Percentiles rank a stretch among this genome's conserved stretches.
Conservation (phyloP, 1,140 invertebrate genomes). For the Amyelois transitella region DNA sequence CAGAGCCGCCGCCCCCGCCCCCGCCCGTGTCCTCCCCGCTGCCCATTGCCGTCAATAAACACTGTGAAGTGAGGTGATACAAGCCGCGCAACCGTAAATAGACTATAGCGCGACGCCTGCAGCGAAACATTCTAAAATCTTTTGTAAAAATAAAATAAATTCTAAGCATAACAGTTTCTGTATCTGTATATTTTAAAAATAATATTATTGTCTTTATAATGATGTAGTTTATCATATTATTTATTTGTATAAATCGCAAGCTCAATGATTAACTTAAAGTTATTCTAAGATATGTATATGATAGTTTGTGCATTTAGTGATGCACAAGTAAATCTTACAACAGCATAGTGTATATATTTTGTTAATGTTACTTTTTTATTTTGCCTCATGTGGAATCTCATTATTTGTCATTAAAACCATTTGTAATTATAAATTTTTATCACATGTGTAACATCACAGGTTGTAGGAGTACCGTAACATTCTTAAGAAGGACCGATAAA, state of each 20-base stretch:
- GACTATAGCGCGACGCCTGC: constrained; percentile 12
- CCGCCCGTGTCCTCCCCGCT: constrained; percentile 32
- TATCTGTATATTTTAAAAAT: constrained; percentile 38
- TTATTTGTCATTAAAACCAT: constrained; percentile 29
- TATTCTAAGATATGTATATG: constrained; percentile 50
- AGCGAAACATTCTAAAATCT: constrained; percentile 25
- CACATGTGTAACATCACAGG: constrained; percentile 23
- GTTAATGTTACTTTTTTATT: constrained; percentile 60
- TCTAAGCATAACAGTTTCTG: constrained; percentile 30
- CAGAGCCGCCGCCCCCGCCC: constrained; percentile 43
- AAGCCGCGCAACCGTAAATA: constrained; percentile 30
- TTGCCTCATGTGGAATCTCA: constrained; percentile 69
- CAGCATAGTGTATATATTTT: constrained; percentile 46
- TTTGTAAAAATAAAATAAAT: constrained; percentile 31
- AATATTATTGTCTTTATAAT: constrained; percentile 28
- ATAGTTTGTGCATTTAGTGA: constrained; percentile 44
- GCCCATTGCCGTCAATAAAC: constrained; percentile 81
- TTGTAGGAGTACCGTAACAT: neutral
- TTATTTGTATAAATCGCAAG: constrained; percentile 72
- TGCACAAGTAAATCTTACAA: constrained; percentile 57
- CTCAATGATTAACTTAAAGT: constrained; percentile 70
- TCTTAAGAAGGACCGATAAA: neutral
- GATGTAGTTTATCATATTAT: constrained; percentile 56
- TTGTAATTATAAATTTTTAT: constrained; percentile 30
- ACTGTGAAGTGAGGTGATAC: constrained; percentile 92